These are phyloP conservation scores for Mycogona germanica DNA, from an alignment of 2,888 invertebrate species.

Conservation along the genomic window DNA sequence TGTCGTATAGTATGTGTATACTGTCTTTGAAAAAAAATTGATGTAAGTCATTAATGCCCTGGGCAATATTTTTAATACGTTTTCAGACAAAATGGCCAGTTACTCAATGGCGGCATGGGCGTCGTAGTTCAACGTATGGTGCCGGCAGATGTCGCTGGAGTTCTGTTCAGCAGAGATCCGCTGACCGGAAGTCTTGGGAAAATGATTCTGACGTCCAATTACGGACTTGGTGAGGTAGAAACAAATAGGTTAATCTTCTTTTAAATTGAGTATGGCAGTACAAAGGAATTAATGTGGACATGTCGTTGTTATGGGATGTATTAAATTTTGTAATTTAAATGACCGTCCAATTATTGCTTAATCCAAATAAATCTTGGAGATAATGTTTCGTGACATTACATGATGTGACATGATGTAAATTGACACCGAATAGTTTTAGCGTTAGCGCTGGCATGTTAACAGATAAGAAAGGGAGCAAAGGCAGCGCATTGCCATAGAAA, in stretches of 20 bases:
- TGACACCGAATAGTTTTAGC: too few species aligned
- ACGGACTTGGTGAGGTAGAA: constrained; percentile 61
- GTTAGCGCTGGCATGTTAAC: too few species aligned
- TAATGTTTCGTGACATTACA: too few species aligned
- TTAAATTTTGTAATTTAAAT: not conserved
- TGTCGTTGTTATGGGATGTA: not conserved
- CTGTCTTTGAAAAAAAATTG: not conserved
- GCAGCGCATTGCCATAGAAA: too few species aligned
- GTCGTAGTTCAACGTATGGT: constrained; percentile 72
- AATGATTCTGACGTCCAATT: constrained; percentile 63
- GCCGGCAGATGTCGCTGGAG: constrained; percentile 50
- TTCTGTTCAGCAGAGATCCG: constrained; percentile 70
- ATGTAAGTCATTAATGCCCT: not conserved
- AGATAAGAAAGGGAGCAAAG: too few species aligned
- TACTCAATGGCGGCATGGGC: constrained; percentile 53
- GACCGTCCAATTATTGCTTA: too few species aligned
- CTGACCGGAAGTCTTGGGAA: constrained; percentile 51
- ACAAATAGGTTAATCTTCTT: too few species aligned
- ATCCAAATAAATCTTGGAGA: too few species aligned
- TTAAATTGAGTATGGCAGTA: not conserved
- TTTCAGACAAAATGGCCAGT: constrained; percentile 56
- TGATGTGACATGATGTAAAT: too few species aligned
- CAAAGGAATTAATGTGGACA: not conserved
- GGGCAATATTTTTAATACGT: not conserved
- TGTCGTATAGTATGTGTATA: too few species aligned